phyloP scores from a whole-genome alignment of 2,888 invertebrate species.

The Poecilus cupreus region DNA sequence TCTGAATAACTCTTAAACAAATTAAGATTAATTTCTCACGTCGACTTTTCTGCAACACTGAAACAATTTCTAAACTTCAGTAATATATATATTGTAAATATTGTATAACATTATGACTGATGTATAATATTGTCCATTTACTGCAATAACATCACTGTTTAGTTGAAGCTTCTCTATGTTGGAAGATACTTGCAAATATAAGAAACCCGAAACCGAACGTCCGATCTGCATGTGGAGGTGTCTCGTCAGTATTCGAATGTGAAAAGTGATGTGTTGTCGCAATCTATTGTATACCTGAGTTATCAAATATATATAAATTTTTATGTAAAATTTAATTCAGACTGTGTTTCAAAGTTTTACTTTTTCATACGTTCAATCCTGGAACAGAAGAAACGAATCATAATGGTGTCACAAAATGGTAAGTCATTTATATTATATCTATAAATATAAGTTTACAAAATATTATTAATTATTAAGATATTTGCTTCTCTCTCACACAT shows the following conservation, averaged over 20 bases:
- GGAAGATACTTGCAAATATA: background rate
- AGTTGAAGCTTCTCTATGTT: conserved; percentile 21
- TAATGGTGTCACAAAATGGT: no score
- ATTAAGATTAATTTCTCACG: no score
- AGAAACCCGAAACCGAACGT: background rate
- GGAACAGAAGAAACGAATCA: no score
- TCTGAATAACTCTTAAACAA: no score
- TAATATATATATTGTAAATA: conserved; percentile 45
- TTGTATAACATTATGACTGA: conserved; percentile 50
- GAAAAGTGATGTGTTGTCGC: conserved; percentile 44
- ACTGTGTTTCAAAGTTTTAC: no score
- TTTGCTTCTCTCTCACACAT: no score
- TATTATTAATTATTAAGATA: no score
- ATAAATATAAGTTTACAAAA: no score
- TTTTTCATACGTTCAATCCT: no score
- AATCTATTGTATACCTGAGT: conserved; percentile 56
- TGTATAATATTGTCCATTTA: conserved; percentile 54
- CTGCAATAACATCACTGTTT: conserved; percentile 46
- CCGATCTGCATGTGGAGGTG: background rate
- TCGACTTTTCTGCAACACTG: conserved; percentile 1
- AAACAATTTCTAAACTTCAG: background rate
- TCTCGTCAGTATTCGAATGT: conserved; percentile 6
- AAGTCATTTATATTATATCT: no score
- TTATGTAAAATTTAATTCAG: conserved; percentile 31
- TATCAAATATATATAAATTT: conserved; percentile 56